These are phyloP conservation scores for Polyergus mexicanus DNA, from an alignment of 1,140 invertebrate species.

Conservation along the genomic window DNA sequence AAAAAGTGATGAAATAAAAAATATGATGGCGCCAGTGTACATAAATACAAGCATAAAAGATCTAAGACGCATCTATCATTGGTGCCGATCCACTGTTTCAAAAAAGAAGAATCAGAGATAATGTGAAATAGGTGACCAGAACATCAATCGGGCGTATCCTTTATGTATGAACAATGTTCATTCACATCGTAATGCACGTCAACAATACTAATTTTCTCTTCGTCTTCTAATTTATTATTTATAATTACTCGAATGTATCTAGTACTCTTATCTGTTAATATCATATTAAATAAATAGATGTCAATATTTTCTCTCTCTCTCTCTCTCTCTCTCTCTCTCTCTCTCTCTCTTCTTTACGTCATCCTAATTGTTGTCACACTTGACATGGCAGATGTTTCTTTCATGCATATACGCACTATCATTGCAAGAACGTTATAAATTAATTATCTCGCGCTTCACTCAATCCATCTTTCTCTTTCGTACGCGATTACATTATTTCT, in stretches of 20 bases:
- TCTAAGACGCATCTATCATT: not conserved
- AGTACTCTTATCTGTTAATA: conserved; percentile 62
- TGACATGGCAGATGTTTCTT: not conserved
- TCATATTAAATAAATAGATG: conserved; percentile 39
- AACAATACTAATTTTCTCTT: conserved; percentile 72
- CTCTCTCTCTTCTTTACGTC: conserved; percentile 18
- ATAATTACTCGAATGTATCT: conserved; percentile 46
- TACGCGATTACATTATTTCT: not conserved
- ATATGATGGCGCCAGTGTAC: not conserved
- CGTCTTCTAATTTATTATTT: conserved; percentile 51
- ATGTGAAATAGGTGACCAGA: conserved; percentile 46
- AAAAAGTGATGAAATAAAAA: not conserved
- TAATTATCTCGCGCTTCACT: not conserved
- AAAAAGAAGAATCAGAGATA: not conserved
- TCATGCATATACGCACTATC: not conserved
- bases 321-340: conserved; percentile 4
- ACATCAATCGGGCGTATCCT: conserved; percentile 11
- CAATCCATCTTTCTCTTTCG: not conserved
- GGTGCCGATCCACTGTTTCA: conserved; percentile 13
- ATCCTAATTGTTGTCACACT: no score
- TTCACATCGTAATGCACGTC: conserved; percentile 63
- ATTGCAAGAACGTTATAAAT: not conserved
- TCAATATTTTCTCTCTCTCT: not conserved
- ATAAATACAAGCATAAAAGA: not conserved
- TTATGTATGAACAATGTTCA: not conserved